Evolutionary conservation across 2,797 vertebrate species (phyloP).

Genomic region (Halcyon chelicuti): DNA sequence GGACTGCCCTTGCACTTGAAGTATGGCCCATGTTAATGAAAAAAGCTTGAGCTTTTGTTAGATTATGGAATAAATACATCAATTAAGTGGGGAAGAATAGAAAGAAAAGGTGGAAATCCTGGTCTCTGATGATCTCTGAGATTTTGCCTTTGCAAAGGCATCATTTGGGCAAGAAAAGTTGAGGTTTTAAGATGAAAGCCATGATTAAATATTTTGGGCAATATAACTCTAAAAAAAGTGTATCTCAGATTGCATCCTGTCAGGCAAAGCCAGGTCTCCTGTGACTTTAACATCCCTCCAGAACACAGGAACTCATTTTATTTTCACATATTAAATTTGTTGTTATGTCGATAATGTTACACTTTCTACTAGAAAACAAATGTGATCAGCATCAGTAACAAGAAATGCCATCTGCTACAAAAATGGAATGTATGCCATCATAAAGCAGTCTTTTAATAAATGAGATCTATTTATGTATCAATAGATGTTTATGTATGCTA

Average conservation of each 20-base stretch:
- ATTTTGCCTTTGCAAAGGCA: background rate
- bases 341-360: slow-evolving; percentile 18
- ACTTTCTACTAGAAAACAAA: slow-evolving; percentile 33
- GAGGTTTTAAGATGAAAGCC: background rate
- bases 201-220: background rate
- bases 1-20: background rate
- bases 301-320: background rate
- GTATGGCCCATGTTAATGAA: background rate
- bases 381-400: slow-evolving; percentile 15
- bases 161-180: background rate
- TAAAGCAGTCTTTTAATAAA: background rate
- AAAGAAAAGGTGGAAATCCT: background rate
- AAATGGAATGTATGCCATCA: background rate
- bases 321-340: slow-evolving; percentile 28
- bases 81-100: background rate
- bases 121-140: background rate
- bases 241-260: background rate
- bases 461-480: background rate
- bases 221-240: background rate
- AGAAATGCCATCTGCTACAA: background rate
- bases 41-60: background rate
- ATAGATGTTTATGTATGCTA: background rate
- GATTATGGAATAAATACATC: background rate
- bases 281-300: background rate
- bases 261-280: slow-evolving; percentile 1